Base-by-base conservation (phyloP, 2,797 vertebrate genomes). In the Antennarius maculatus region DNA sequence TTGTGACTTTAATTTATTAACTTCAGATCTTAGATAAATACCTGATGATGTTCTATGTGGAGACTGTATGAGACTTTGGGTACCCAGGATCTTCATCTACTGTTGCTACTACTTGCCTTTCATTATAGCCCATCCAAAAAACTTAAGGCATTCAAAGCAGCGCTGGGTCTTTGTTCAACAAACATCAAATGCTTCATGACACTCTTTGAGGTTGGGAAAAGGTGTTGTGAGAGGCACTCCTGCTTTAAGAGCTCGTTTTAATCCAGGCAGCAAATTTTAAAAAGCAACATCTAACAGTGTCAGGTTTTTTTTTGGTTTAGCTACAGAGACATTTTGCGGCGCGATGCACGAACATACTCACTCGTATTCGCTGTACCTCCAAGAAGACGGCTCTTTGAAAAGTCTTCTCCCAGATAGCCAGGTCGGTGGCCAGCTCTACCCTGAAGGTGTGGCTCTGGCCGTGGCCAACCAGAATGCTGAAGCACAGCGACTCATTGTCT, bases 311-410 rank as follows among this genome's bases (percentile, higher is more conserved):
- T 1, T 45, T 1, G 29, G 9, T 12, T 51, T 6, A 4, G 16
- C 42, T 16, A 51, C 8, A 15, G 39, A 41, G 34, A 28, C 18
- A 47, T n/a, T 23, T 0, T 29, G n/a, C 17, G 5, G 7, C 9
- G 5, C 57, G 17, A 31, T 4, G 47, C 27, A 37, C 48, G 37
- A 23, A 62, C 53, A 34, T 61, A 92, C 96, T 96, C 88, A 97
- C 97, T 87, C 93, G 90, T 17, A 92, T 92, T 86, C 95, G 94
- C 86, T 95, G 97, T 66, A 98, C 97, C 83, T 97, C 96, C 91
- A 94, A 82, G 91, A 95, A 98, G 54, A 95, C 94, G 0, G 97
- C 95, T 91, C 91, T 96, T 86, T 98, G 97, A 89, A 98, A 98
- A 17, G 95, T 92, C 84, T 92, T 96, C 86, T 98, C 97, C 97